phyloP scores from a whole-genome alignment of 2,797 vertebrate genomes.

The Phylloscopus collybita region DNA sequence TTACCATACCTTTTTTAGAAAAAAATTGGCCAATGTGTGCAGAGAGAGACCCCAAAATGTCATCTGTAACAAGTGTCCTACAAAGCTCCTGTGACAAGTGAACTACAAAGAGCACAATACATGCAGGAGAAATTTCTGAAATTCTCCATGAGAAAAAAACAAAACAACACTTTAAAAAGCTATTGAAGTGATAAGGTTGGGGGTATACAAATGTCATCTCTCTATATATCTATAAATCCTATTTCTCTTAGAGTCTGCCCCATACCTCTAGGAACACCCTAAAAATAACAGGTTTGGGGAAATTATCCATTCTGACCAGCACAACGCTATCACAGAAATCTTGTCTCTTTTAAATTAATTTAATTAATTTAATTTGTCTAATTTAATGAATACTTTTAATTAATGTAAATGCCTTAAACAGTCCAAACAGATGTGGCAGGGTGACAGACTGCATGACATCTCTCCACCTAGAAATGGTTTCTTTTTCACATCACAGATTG shows the following conservation, averaged over 20 bases:
- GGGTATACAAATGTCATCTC: not conserved
- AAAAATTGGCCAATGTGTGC: not conserved
- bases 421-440: not conserved
- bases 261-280: not conserved
- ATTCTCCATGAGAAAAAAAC: not conserved
- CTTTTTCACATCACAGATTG: not conserved
- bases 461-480: rapidly evolving
- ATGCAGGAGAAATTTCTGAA: not conserved
- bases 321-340: not conserved
- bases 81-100: not conserved
- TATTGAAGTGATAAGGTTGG: not conserved
- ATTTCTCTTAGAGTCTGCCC: not conserved
- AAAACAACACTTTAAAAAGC: not conserved
- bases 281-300: not conserved
- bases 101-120: not conserved
- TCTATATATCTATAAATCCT: not conserved
- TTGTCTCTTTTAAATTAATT: not conserved
- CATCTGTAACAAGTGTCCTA: not conserved
- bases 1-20: not conserved
- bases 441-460: not conserved
- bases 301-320: not conserved
- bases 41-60: not conserved
- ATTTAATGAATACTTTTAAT: not conserved
- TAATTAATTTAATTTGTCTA: not conserved
- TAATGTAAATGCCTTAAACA: not conserved